Evolutionary conservation across 2,797 vertebrate species (phyloP).

Genomic region (Lithobates sylvaticus): DNA sequence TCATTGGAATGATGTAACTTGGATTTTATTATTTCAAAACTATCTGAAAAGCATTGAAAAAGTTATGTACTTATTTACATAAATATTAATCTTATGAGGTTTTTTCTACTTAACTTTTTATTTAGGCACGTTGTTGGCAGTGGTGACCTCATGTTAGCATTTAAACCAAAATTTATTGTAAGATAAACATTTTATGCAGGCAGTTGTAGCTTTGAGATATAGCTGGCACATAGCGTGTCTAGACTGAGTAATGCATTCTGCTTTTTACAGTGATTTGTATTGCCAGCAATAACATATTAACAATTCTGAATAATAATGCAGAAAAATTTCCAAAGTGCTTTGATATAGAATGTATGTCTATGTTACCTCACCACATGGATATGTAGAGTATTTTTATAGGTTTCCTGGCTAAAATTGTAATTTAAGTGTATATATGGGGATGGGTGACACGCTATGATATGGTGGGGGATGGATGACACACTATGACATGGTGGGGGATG

Average conservation of each 20-base stretch:
- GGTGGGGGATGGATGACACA: no score
- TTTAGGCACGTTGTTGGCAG: neutral
- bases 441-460: no score
- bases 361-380: neutral
- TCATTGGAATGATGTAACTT: neutral
- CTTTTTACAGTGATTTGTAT: conserved; percentile 17
- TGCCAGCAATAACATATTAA: neutral
- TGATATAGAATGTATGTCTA: conserved; percentile 5
- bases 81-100: neutral
- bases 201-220: conserved; percentile 23
- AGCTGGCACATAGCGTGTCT: neutral
- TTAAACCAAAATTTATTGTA: conserved; percentile 12
- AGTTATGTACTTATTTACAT: conserved; percentile 11
- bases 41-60: neutral
- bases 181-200: conserved; percentile 32
- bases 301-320: conserved; percentile 5
- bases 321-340: conserved; percentile 17
- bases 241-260: conserved; percentile 10
- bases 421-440: no score
- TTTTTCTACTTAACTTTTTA: neutral
- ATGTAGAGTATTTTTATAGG: neutral
- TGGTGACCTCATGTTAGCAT: conserved; percentile 15
- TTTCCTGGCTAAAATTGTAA: no score
- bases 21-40: neutral
- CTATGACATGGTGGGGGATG: no score